These are phyloP conservation scores for Heliangelus exortis DNA, from an alignment of 2,797 vertebrate species.

Conservation along the genomic window DNA sequence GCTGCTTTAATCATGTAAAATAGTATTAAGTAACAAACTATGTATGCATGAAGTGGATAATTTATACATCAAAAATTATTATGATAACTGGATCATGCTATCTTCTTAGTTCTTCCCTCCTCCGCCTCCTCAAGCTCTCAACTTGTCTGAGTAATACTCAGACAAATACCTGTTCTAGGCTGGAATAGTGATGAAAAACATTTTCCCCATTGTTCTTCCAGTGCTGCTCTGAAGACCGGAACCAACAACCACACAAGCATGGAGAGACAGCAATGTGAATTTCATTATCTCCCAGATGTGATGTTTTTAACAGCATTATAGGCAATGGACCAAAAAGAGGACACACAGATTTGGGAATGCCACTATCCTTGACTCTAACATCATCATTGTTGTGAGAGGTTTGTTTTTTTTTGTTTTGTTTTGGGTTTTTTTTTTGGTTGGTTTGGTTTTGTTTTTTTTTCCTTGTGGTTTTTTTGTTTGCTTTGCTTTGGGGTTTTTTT, in stretches of 20 bases:
- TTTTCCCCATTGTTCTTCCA: not conserved
- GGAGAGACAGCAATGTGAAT: not conserved
- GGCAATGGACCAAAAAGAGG: not conserved
- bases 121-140: not conserved
- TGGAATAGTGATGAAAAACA: not conserved
- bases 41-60: not conserved
- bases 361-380: not conserved
- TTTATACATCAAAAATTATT: not conserved
- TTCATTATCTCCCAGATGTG: not conserved
- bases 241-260: not conserved
- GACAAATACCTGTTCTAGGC: not conserved
- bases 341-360: not conserved
- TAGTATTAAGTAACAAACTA: slow-evolving; percentile 6
- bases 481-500: too few relatives aligned
- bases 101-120: not conserved
- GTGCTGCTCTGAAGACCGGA: not conserved
- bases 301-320: not conserved
- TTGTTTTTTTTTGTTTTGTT: not conserved
- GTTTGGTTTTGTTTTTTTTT: too few relatives aligned
- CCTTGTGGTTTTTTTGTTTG: too few relatives aligned
- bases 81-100: not conserved
- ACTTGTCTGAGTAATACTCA: not conserved
- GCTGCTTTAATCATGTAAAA: slow-evolving; percentile 38
- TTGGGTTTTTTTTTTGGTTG: too few relatives aligned
- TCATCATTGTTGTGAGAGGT: accelerated